Evolutionary conservation across 1,140 invertebrate genomes (phyloP).

Genomic region (Papilio aristodemus): DNA sequence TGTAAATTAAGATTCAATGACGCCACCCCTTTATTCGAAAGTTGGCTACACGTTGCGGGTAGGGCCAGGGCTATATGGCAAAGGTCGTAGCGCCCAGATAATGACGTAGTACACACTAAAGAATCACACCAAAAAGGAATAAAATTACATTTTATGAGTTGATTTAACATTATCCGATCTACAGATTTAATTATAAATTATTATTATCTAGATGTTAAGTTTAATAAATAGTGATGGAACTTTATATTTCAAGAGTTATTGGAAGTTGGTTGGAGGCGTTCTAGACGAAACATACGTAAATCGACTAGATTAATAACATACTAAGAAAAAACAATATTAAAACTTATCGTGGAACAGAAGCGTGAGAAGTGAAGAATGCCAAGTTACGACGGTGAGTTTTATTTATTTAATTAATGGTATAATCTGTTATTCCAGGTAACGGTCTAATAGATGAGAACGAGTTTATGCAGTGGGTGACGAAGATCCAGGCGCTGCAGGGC

Average conservation of each 20-base stretch:
- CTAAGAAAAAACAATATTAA: too few species aligned
- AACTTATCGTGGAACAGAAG: too few species aligned
- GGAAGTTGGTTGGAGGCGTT: too few species aligned
- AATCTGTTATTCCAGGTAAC: conserved; percentile 78
- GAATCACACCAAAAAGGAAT: not conserved
- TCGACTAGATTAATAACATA: too few species aligned
- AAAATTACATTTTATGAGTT: not conserved
- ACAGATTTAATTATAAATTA: too few species aligned
- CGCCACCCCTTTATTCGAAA: conserved; percentile 50
- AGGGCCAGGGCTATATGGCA: not conserved
- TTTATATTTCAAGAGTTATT: too few species aligned
- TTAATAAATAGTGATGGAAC: too few species aligned
- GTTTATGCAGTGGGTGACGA: conserved; percentile 86
- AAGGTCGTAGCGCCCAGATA: conserved; percentile 5
- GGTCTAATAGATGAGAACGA: conserved; percentile 86
- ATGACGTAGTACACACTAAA: not conserved
- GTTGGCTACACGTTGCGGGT: conserved; percentile 10
- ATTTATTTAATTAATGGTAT: not conserved
- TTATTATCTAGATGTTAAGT: too few species aligned
- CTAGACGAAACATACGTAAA: too few species aligned
- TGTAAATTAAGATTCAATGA: conserved; percentile 67
- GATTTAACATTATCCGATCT: too few species aligned
- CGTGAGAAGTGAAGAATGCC: too few species aligned
- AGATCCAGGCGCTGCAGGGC: conserved; percentile 84
- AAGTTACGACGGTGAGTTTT: too few species aligned